Conservation (phyloP, 92 coral and sea anemone genomes). For the Muricea muricata region DNA sequence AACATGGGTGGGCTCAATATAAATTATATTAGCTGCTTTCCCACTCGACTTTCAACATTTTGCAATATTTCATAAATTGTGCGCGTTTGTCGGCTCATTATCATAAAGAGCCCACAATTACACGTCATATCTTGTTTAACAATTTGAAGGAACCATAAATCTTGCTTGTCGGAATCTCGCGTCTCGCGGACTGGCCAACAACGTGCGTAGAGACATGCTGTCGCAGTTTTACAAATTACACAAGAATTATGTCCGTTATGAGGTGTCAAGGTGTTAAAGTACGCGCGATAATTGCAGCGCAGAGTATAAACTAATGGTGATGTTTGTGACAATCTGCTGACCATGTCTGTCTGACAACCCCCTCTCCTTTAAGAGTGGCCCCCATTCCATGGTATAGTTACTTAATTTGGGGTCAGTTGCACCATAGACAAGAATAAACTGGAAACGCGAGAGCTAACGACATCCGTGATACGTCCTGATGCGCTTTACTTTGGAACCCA, state of each 20-base stretch:
- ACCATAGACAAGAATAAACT: too few relatives aligned
- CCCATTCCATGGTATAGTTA: too few relatives aligned
- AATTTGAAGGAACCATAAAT: constrained; percentile 42
- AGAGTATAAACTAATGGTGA: neutral
- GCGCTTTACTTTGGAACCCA: too few relatives aligned
- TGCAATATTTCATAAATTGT: neutral
- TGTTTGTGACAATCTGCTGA: too few relatives aligned
- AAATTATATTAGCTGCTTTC: too few relatives aligned
- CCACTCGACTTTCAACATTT: neutral
- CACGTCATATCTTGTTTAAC: neutral
- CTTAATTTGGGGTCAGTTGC: too few relatives aligned
- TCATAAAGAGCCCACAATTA: neutral
- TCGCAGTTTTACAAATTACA: neutral
- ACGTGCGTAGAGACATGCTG: neutral
- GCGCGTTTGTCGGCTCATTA: neutral
- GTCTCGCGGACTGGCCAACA: constrained; percentile 11
- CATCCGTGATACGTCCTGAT: too few relatives aligned
- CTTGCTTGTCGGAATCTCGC: constrained; percentile 32
- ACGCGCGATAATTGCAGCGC: neutral
- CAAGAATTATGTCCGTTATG: neutral
- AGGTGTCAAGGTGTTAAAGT: neutral
- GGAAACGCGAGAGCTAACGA: too few relatives aligned
- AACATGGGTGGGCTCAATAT: neutral
- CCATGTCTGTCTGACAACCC: too few relatives aligned
- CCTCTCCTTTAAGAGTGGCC: too few relatives aligned